phyloP scores from a whole-genome alignment of 2,888 invertebrate species.

The Nomada ferruginata region DNA sequence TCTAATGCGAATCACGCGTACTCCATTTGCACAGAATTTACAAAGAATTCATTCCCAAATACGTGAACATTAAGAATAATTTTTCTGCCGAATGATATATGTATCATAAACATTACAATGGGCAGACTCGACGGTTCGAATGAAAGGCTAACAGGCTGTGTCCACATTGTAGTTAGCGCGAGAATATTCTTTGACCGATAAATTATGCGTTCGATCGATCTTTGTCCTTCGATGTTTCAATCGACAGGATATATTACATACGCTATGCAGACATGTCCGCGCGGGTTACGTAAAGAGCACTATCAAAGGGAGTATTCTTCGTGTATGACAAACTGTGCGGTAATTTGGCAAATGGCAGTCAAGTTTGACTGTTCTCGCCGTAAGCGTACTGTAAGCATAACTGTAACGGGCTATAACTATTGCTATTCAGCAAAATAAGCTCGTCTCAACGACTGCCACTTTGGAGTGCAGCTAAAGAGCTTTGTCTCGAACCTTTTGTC shows the following conservation, averaged over 20 bases:
- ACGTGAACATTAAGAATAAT: too few species aligned
- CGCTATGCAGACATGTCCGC: slow-evolving; percentile 21
- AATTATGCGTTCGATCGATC: slow-evolving; percentile 65
- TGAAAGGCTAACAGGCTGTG: neutral
- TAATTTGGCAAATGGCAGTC: slow-evolving; percentile 43
- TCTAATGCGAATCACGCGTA: neutral
- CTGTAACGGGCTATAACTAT: slow-evolving; percentile 19
- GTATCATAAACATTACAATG: too few species aligned
- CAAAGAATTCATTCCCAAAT: neutral
- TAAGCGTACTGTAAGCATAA: neutral
- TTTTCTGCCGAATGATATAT: too few species aligned
- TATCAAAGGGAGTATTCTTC: slow-evolving; percentile 59
- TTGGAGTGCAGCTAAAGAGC: neutral
- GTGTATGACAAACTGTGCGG: slow-evolving; percentile 22
- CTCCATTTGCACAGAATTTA: neutral
- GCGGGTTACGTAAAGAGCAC: slow-evolving; percentile 60
- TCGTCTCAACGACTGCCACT: neutral
- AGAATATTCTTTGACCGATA: slow-evolving; percentile 46
- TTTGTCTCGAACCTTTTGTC: slow-evolving; percentile 29
- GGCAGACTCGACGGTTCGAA: neutral
- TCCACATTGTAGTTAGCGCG: neutral
- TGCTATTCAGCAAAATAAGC: neutral
- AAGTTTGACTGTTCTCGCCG: neutral
- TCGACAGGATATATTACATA: slow-evolving; percentile 56
- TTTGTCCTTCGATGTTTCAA: slow-evolving; percentile 53